These are phyloP conservation scores for Colostygia pectinataria DNA, from an alignment of 2,888 invertebrate genomes.

Conservation along the genomic window DNA sequence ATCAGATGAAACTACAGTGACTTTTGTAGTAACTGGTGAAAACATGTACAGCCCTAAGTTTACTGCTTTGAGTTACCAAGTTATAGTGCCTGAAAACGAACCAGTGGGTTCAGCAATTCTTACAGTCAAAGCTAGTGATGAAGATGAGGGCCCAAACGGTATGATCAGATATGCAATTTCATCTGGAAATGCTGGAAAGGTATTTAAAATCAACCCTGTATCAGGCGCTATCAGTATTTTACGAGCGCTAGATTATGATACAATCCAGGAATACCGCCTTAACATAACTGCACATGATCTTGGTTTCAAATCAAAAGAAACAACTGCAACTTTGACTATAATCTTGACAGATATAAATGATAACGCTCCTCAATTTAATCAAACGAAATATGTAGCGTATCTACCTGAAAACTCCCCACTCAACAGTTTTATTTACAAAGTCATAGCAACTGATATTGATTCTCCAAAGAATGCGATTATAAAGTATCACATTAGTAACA, in stretches of 20 bases:
- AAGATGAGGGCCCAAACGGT: constrained; percentile 95
- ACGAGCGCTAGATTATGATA: constrained; percentile 93
- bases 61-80: constrained; percentile 92
- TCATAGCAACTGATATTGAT: constrained; percentile 92
- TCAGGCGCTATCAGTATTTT: constrained; percentile 92
- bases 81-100: constrained; percentile 95
- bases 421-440: constrained; percentile 88
- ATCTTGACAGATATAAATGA: constrained; percentile 96
- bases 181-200: constrained; percentile 90
- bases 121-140: constrained; percentile 92
- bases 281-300: constrained; percentile 95
- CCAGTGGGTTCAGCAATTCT: constrained; percentile 92
- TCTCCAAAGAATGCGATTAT: constrained; percentile 94
- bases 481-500: constrained; percentile 91
- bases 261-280: constrained; percentile 90
- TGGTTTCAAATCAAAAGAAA: constrained; percentile 89
- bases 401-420: constrained; percentile 92
- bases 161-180: constrained; percentile 92
- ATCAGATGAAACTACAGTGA: constrained; percentile 88
- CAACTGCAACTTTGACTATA: constrained; percentile 92
- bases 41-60: constrained; percentile 92
- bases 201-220: constrained; percentile 90
- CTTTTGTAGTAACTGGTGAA: constrained; percentile 92
- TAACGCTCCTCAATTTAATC: constrained; percentile 94
- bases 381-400: constrained; percentile 88